Conservation (phyloP, 2,113 vertebrate genomes). For the Grus americana region DNA sequence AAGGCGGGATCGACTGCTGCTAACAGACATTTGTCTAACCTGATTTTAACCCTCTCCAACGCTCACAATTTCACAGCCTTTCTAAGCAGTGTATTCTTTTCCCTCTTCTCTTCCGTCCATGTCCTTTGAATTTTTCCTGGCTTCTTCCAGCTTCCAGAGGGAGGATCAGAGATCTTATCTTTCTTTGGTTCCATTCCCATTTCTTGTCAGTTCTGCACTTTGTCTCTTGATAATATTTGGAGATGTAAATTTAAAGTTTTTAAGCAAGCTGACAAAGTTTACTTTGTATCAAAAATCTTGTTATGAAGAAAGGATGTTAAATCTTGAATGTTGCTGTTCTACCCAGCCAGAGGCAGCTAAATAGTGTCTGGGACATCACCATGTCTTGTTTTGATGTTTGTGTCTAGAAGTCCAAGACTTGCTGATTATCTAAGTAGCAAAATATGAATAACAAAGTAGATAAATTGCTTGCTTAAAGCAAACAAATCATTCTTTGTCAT, state of each 20-base stretch:
- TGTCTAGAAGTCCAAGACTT: not conserved
- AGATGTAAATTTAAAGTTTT: not conserved
- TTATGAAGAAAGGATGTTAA: not conserved
- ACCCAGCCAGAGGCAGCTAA: not conserved
- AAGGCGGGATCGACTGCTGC: not conserved
- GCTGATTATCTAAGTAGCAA: constrained; percentile 21
- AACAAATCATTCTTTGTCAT: not conserved
- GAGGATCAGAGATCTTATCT: not conserved
- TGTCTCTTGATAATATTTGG: not conserved
- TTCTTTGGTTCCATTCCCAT: not conserved
- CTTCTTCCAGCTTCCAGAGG: not conserved
- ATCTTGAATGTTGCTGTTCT: not conserved
- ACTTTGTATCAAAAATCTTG: not conserved
- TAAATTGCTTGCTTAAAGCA: not conserved
- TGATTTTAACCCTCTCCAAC: not conserved
- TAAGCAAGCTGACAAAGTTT: not conserved
- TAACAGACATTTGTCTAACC: not conserved
- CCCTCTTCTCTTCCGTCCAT: rapidly evolving
- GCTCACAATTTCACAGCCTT: not conserved
- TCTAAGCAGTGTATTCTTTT: not conserved
- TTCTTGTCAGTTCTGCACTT: not conserved
- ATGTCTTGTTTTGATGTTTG: not conserved
- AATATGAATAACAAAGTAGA: not conserved
- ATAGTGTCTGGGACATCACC: not conserved
- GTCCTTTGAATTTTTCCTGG: not conserved